These are phyloP conservation scores for Spilosoma lubricipeda DNA, from an alignment of 2,888 invertebrate species.

Conservation along the genomic window DNA sequence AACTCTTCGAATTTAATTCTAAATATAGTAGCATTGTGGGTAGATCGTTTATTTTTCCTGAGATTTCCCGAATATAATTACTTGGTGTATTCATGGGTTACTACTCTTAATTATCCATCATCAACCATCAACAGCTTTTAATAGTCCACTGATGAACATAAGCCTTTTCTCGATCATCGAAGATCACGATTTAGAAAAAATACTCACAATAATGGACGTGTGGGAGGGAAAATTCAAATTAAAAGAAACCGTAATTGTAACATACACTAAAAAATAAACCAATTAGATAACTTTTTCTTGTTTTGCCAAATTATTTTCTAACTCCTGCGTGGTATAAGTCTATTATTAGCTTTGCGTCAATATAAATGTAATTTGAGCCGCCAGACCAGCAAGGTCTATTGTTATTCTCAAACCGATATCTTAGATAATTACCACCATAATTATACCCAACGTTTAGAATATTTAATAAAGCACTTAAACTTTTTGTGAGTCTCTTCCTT, in stretches of 20 bases:
- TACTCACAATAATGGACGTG: too few species aligned
- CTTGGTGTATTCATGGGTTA: too few species aligned
- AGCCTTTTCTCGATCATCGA: too few species aligned
- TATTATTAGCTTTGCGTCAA: neutral
- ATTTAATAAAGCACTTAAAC: conserved; percentile 49
- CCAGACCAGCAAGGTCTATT: neutral
- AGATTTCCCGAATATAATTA: too few species aligned
- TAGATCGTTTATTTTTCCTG: too few species aligned
- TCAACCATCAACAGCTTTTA: too few species aligned
- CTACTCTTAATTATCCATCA: too few species aligned
- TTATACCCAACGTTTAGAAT: conserved; percentile 25
- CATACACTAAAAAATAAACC: neutral
- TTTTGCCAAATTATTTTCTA: neutral
- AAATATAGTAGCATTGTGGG: too few species aligned
- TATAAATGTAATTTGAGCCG: neutral
- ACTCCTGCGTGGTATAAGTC: neutral
- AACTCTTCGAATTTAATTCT: neutral
- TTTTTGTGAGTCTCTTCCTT: conserved; percentile 55
- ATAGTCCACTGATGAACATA: too few species aligned
- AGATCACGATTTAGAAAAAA: too few species aligned
- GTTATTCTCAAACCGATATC: conserved; percentile 5
- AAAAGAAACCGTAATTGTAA: neutral
- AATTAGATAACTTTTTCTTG: too few species aligned
- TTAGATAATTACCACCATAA: conserved; percentile 20
- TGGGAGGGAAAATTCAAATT: too few species aligned